phyloP scores from a whole-genome alignment of 2,888 invertebrate species.

The Idaea biselata region DNA sequence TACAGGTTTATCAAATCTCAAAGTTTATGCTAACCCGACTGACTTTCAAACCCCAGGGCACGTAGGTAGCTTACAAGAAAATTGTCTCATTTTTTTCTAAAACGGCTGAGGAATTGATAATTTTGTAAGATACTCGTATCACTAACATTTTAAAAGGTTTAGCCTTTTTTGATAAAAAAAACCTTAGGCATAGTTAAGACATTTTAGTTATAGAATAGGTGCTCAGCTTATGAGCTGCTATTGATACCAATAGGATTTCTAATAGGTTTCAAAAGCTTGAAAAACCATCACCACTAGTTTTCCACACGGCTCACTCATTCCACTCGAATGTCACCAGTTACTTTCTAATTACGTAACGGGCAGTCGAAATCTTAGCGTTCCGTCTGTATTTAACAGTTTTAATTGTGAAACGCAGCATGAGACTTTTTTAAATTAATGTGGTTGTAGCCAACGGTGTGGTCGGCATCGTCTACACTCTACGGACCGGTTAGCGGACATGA shows the following conservation, averaged over 20 bases:
- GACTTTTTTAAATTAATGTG: slow-evolving; percentile 65
- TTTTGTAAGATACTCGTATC: too few relatives aligned
- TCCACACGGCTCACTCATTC: not conserved
- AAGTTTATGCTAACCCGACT: too few relatives aligned
- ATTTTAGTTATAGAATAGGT: not conserved
- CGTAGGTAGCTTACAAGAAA: too few relatives aligned
- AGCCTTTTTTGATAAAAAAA: too few relatives aligned
- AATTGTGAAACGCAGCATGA: slow-evolving; percentile 65
- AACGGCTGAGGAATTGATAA: too few relatives aligned
- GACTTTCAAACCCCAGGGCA: too few relatives aligned
- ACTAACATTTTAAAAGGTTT: too few relatives aligned
- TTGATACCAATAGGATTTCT: not conserved
- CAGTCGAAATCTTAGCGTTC: slow-evolving; percentile 52
- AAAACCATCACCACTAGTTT: not conserved
- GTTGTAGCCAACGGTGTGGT: slow-evolving; percentile 60
- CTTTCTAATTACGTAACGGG: slow-evolving; percentile 63
- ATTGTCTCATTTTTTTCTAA: too few relatives aligned
- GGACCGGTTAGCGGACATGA: slow-evolving; percentile 62
- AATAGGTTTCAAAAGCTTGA: not conserved
- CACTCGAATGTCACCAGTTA: slow-evolving; percentile 23
- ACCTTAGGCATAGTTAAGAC: slow-evolving; percentile 9
- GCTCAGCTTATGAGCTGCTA: too few relatives aligned
- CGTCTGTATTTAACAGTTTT: slow-evolving; percentile 59
- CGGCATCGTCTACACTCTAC: slow-evolving; percentile 51
- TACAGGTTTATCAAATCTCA: too few relatives aligned